Conservation (phyloP, 2,888 invertebrate genomes). For the Lottia gigantea region DNA sequence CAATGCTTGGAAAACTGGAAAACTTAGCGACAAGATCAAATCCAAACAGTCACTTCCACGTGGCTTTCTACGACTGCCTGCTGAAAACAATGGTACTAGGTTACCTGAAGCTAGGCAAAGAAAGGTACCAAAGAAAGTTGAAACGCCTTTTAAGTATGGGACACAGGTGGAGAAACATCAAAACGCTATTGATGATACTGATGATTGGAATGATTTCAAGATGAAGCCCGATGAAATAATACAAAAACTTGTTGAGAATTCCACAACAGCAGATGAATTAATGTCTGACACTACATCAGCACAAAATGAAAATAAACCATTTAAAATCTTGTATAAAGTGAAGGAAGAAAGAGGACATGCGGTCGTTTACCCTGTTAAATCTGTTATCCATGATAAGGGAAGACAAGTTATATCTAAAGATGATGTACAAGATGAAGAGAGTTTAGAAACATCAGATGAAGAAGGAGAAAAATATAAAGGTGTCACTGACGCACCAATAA, state of each 20-base stretch:
- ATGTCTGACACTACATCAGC: constrained; percentile 3
- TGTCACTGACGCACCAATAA: not conserved
- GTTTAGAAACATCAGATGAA: constrained; percentile 32
- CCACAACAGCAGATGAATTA: not conserved
- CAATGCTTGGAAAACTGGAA: not conserved
- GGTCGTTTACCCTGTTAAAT: constrained; percentile 32
- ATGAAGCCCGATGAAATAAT: constrained; percentile 52
- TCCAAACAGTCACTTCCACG: not conserved
- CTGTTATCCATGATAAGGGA: constrained; percentile 13
- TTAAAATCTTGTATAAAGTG: constrained; percentile 38
- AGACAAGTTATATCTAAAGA: constrained; percentile 23
- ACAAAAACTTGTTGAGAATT: constrained; percentile 42
- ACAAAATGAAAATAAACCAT: not conserved
- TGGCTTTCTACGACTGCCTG: not conserved
- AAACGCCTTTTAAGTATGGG: not conserved
- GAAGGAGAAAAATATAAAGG: not conserved
- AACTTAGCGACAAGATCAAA: not conserved
- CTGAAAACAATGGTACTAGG: not conserved
- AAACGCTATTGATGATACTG: constrained; percentile 27
- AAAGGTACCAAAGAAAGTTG: not conserved
- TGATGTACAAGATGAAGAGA: constrained; percentile 27
- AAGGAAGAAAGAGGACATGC: constrained; percentile 45
- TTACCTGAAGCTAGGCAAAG: not conserved
- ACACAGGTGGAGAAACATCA: not conserved
- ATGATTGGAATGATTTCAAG: constrained; percentile 40